Base-by-base conservation (phyloP, 2,113 vertebrate genomes). In the Guaruba guarouba region DNA sequence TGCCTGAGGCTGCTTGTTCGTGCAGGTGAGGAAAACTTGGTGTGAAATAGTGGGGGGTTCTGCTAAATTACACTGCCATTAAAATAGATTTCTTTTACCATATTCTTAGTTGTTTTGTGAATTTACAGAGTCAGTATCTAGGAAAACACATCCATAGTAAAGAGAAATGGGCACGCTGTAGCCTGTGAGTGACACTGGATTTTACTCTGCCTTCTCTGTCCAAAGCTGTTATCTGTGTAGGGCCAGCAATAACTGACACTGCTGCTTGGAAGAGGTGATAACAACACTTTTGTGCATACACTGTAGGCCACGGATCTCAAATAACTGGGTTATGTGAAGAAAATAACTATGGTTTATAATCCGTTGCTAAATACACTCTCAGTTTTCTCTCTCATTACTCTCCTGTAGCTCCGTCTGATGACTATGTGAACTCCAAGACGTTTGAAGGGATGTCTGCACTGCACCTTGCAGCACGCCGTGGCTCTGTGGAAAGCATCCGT, bases 391-490 rank as follows among this genome's bases (percentile, higher is more conserved):
- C 11, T 4, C 4, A 1, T 80, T 20, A 17, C 77, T 83, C 9
- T 31, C n/a, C 52, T 84, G 43, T 91, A 98, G 98, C 97, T 87
- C 87, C 96, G 11, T 97, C 98, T 55, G 94, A 96, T 17, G 80
- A 88, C 63, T 99, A 98, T 29, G 95, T 99, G 43, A 98, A 98
- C 90, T 97, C 98, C 6, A 95, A 97, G 95, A 99, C 99, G 0
- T 99, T 99, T 13, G 99, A 99, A 73, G 99, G 99, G 14, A 96
- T 98, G 70, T 98, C 98, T 5, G 98, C 99, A 0, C 95, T 99
- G 82, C 99, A 98, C 97, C 98, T 99, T 75, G 98, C 99, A 0
- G 99, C 98, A 6, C 96, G 93, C 84, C 94, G 86, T 2, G 99
- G 99, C 44, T 98, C 98, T 63, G 74, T 98, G 86, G 97, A 96